Conservation (phyloP, 2,113 vertebrate species). For the Girardinichthys multiradiatus region DNA sequence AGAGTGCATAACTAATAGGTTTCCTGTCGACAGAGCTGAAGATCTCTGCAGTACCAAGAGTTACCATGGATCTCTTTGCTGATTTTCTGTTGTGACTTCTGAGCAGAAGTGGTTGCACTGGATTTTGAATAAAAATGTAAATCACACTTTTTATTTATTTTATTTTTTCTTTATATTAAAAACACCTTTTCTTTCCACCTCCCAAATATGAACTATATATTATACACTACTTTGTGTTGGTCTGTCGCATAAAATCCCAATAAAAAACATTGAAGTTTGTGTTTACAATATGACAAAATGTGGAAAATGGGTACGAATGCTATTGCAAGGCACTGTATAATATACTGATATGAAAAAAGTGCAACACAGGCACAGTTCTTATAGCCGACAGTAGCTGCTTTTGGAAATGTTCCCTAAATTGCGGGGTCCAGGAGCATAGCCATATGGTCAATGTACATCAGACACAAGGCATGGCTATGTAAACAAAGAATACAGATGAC, state of each 20-base stretch:
- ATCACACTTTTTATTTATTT: not conserved
- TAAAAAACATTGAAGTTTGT: not conserved
- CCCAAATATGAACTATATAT: too few species aligned
- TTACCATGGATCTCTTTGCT: not conserved
- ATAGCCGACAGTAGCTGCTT: slow-evolving; percentile 3
- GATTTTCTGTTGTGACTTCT: not conserved
- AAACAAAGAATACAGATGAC: slow-evolving; percentile 73
- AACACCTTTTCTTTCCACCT: too few species aligned
- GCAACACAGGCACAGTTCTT: not conserved
- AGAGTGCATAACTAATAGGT: not conserved
- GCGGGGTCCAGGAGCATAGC: slow-evolving; percentile 65
- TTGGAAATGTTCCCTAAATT: slow-evolving; percentile 70
- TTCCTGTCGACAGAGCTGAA: not conserved
- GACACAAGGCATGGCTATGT: slow-evolving; percentile 63
- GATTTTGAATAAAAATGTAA: not conserved
- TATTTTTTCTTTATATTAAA: too few species aligned
- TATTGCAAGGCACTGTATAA: not conserved
- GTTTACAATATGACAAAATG: not conserved
- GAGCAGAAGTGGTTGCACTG: not conserved
- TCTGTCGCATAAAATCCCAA: not conserved
- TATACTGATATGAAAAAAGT: not conserved
- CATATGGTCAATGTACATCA: slow-evolving; percentile 79
- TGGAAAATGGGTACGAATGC: not conserved
- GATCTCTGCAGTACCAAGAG: not conserved
- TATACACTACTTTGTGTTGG: too few species aligned